Evolutionary conservation across 2,113 vertebrate genomes (phyloP).

Genomic region (Sinocyclocheilus grahami): DNA sequence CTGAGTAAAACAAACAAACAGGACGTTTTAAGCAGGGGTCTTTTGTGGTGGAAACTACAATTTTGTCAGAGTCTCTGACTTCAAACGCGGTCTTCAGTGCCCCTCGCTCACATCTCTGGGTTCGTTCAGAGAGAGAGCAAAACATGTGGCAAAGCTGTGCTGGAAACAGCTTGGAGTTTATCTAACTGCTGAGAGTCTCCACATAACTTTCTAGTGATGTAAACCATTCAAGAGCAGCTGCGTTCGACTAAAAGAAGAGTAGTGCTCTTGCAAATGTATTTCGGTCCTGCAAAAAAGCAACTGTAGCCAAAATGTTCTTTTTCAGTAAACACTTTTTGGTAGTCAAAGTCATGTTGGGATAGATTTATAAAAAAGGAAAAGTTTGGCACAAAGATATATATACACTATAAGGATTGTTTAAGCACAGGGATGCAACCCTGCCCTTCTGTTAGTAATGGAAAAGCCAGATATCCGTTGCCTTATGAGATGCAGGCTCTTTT

Average conservation of each 20-base stretch:
- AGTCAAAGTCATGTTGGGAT: not conserved
- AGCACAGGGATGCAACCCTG: not conserved
- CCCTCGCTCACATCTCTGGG: not conserved
- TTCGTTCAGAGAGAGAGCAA: constrained; percentile 33
- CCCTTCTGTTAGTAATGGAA: not conserved
- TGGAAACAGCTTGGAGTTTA: constrained; percentile 57
- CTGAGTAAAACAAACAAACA: constrained; percentile 29
- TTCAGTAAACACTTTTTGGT: constrained; percentile 21
- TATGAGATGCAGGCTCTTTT: not conserved
- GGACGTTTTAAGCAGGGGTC: not conserved
- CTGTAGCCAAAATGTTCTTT: constrained; percentile 44
- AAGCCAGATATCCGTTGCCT: constrained; percentile 7
- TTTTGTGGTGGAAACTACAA: not conserved
- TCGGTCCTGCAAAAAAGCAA: constrained; percentile 50
- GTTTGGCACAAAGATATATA: not conserved
- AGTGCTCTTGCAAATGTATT: constrained; percentile 41
- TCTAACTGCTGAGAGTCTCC: constrained; percentile 62
- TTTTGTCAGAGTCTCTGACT: not conserved
- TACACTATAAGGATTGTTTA: not conserved
- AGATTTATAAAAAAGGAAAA: not conserved
- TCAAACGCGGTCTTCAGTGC: constrained; percentile 13
- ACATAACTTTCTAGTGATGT: constrained; percentile 63
- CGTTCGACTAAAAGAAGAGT: constrained; percentile 50
- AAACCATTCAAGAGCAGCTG: constrained; percentile 60
- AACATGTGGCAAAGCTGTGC: constrained; percentile 44